Base-by-base conservation (phyloP, 2,113 vertebrate genomes). In the Piprites chloris region DNA sequence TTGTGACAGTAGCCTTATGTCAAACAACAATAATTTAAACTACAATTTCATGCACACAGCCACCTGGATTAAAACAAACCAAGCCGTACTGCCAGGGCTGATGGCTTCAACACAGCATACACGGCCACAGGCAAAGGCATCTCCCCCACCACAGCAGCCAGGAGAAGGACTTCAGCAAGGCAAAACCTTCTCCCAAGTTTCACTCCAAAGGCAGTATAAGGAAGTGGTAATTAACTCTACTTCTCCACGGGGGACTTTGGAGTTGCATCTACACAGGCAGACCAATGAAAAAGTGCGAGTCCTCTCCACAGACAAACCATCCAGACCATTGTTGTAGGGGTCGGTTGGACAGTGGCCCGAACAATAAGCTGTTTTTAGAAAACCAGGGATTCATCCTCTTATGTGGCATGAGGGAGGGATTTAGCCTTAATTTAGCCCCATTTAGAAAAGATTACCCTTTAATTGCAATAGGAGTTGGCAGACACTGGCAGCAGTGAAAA, bases 391-490 rank as follows among this genome's bases (percentile, higher is more conserved):
- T 98, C 97, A 97, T 98, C 97, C 96, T 97, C 97, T 98, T 98
- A 98, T 91, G 96, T 78, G 74, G 96, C 96, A 95, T 71, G 87
- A 95, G 95, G 96, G 89, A 97, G 92, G 97, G 98, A 98, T 98
- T 98, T 97, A 96, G 84, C 85, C 96, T 98, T 98, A 97, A 98
- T 98, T 97, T 97, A 98, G 97, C 80, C 87, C 96, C 95, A 98
- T 98, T 98, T 98, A 98, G 95, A 98, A 97, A 98, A 98, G 98
- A 98, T 98, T 98, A 98, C 84, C 85, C 87, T 94, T 96, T 97
- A 97, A 98, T 97, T 98, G 97, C 96, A 96, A 89, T 71, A 94
- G 87, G 86, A 97, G 89, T 59, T 97, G 97, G 95, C 97, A 96
- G 96, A 94, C 80, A 78, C 19, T 2, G 63, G 59, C 84, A 88